These are phyloP conservation scores for Catharus fuscescens DNA, from an alignment of 2,113 vertebrate species.

Conservation along the genomic window DNA sequence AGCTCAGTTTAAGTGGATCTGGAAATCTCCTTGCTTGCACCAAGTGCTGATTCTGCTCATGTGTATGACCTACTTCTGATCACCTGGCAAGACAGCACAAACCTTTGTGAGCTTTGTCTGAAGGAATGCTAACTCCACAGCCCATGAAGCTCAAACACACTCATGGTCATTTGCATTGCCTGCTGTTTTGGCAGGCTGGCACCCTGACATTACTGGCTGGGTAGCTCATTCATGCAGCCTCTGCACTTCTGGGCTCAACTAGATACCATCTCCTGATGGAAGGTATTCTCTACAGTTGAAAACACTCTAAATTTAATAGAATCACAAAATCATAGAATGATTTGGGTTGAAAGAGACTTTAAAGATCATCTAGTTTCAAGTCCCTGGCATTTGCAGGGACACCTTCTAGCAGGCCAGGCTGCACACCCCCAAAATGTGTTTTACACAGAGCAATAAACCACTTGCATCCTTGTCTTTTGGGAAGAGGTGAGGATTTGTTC, in stretches of 20 bases:
- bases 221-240: background rate
- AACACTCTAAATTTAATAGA: background rate
- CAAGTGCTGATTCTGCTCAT: background rate
- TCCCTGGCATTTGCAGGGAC: background rate
- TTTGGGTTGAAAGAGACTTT: background rate
- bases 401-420: no score
- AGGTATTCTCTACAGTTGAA: background rate
- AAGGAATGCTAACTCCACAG: background rate
- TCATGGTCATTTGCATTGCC: background rate
- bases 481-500: background rate
- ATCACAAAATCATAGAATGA: background rate
- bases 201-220: background rate
- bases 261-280: background rate
- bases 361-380: background rate
- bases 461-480: background rate
- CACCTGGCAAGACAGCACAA: background rate
- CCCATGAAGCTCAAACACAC: background rate
- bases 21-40: background rate
- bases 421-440: background rate
- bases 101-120: background rate
- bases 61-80: background rate
- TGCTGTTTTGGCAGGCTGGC: background rate
- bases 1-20: background rate
- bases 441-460: background rate
- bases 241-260: background rate